Evolutionary conservation across 1,140 invertebrate genomes (phyloP).

Genomic region (Philotrypesis tridentata): DNA sequence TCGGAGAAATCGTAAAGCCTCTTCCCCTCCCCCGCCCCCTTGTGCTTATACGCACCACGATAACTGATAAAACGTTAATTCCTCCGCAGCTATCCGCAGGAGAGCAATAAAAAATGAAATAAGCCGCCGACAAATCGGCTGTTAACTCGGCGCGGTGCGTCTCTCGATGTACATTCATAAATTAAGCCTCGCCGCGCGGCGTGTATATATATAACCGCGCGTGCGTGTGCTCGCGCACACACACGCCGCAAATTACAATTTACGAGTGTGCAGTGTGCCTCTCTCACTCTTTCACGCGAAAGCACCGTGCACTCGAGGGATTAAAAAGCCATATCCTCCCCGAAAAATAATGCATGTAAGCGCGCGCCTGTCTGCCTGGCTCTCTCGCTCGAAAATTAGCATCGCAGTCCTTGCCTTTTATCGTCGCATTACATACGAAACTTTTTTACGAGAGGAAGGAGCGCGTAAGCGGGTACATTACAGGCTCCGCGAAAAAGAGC

Average conservation of each 20-base stretch:
- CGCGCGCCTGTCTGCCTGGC: not conserved
- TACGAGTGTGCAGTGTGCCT: conserved; percentile 18
- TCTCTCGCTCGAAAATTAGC: conserved; percentile 33
- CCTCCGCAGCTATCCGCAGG: no score
- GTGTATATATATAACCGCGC: not conserved
- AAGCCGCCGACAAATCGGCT: not conserved
- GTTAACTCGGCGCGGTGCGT: not conserved
- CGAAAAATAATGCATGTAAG: conserved; percentile 33
- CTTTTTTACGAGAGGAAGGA: conserved; percentile 40
- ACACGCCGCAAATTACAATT: conserved; percentile 43
- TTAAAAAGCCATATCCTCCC: conserved; percentile 45
- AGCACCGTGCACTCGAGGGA: not conserved
- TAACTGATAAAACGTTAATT: not conserved
- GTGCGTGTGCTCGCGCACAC: not conserved
- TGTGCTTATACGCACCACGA: not conserved
- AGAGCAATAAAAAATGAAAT: not conserved
- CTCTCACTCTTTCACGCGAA: not conserved
- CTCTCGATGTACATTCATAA: not conserved
- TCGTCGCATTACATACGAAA: conserved; percentile 42
- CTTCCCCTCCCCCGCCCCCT: no score
- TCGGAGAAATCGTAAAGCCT: no score
- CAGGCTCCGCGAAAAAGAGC: not conserved
- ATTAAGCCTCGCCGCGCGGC: not conserved
- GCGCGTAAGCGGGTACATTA: conserved; percentile 34
- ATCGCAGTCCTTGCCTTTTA: conserved; percentile 34